Conservation (phyloP, 2,797 vertebrate genomes). For the Brachyalestes nurse region DNA sequence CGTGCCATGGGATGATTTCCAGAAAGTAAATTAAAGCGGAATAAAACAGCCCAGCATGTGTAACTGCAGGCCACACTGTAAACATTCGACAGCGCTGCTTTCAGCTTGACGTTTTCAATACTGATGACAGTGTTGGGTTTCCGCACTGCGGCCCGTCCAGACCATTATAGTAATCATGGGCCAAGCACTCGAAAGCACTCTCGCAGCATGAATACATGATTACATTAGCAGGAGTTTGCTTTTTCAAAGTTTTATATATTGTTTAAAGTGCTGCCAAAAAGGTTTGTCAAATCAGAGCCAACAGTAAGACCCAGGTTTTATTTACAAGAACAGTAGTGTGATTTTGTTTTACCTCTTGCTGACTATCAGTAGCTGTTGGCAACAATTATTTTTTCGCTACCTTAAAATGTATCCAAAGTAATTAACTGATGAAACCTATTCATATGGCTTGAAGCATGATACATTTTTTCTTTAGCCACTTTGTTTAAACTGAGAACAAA, state of each 20-base stretch:
- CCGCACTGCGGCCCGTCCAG: constrained; percentile 58
- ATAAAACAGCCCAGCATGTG: constrained; percentile 76
- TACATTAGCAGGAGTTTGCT: neutral
- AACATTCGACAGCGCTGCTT: constrained; percentile 2
- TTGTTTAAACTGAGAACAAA: too few relatives aligned
- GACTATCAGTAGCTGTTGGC: too few relatives aligned
- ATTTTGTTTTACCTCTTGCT: too few relatives aligned
- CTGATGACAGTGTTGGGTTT: constrained; percentile 64
- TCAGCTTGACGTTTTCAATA: constrained; percentile 20
- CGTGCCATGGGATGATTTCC: constrained; percentile 78
- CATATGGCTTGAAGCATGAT: neutral
- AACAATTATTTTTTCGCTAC: neutral
- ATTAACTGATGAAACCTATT: neutral
- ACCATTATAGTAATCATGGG: constrained; percentile 65
- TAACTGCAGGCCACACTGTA: constrained; percentile 52
- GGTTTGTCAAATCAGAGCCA: neutral
- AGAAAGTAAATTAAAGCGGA: constrained; percentile 69
- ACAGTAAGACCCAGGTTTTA: too few relatives aligned
- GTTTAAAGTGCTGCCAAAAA: neutral
- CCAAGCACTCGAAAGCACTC: constrained; percentile 20
- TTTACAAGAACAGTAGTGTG: neutral
- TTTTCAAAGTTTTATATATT: neutral
- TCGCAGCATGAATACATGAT: neutral
- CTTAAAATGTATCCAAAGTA: neutral
- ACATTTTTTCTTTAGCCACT: too few relatives aligned